Evolutionary conservation across 2,888 invertebrate genomes (phyloP).

Genomic region (Napeogenes sylphis): DNA sequence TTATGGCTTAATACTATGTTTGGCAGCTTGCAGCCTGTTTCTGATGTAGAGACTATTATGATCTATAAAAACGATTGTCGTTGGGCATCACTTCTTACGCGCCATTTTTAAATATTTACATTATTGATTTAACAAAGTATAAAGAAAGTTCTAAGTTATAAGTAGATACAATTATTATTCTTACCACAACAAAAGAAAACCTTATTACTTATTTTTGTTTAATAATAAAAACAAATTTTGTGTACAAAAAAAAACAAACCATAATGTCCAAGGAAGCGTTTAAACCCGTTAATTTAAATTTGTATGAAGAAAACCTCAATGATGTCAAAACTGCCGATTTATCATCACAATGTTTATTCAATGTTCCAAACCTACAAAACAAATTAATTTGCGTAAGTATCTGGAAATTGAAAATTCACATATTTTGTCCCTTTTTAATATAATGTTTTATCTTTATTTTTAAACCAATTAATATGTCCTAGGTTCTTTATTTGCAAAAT

Average conservation of each 20-base stretch:
- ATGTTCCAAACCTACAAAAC: slow-evolving; percentile 48
- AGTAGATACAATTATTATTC: neutral
- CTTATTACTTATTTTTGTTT: neutral
- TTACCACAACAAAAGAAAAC: neutral
- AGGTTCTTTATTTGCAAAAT: slow-evolving; percentile 69
- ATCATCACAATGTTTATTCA: slow-evolving; percentile 45
- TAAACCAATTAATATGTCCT: slow-evolving; percentile 34
- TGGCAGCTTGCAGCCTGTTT: no score
- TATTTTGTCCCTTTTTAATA: no score
- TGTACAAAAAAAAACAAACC: no score
- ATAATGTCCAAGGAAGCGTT: neutral
- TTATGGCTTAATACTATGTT: no score
- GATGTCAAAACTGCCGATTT: slow-evolving; percentile 52
- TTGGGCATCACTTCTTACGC: slow-evolving; percentile 22
- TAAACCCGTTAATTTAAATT: slow-evolving; percentile 31
- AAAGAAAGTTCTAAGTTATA: neutral
- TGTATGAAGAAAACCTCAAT: slow-evolving; percentile 56
- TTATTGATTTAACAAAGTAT: slow-evolving; percentile 48
- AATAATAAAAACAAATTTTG: neutral
- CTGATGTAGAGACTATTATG: neutral
- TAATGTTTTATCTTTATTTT: neutral
- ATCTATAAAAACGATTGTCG: neutral
- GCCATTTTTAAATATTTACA: slow-evolving; percentile 39
- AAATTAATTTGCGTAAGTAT: slow-evolving; percentile 51
- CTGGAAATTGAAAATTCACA: no score